phyloP scores from a whole-genome alignment of 2,888 invertebrate species.

The Dolomedes plantarius region DNA sequence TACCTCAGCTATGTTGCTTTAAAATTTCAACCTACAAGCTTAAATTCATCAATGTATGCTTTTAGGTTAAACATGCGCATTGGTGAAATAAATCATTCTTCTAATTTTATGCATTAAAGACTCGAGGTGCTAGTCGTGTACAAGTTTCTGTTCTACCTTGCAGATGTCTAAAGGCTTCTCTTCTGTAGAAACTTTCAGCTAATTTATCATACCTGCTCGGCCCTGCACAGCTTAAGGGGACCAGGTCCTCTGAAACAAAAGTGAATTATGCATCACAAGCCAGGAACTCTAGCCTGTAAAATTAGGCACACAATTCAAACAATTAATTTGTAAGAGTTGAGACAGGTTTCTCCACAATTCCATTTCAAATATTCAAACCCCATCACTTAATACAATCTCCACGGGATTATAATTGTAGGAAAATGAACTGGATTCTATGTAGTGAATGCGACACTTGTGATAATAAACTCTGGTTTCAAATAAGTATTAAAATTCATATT shows the following conservation, averaged over 20 bases:
- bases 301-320: slow-evolving; percentile 2
- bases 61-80: too few relatives aligned
- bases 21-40: too few relatives aligned
- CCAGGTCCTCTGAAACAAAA: background rate
- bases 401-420: background rate
- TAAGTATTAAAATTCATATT: slow-evolving; percentile 6
- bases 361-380: background rate
- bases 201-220: background rate
- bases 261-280: slow-evolving; percentile 14
- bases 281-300: background rate
- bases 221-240: background rate
- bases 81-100: background rate
- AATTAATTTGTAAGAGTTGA: slow-evolving; percentile 3
- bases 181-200: background rate
- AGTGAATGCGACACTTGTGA: background rate
- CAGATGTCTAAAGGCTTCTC: background rate
- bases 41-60: too few relatives aligned
- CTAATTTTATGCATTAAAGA: background rate
- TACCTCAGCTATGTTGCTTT: too few relatives aligned
- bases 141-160: background rate
- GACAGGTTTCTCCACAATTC: slow-evolving; percentile 3
- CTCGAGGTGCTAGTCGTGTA: background rate
- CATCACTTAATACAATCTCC: slow-evolving; percentile 5
- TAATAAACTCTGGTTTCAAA: background rate
- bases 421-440: background rate